Base-by-base conservation (phyloP, 2,113 vertebrate species). In the Myrmecophaga tridactyla region DNA sequence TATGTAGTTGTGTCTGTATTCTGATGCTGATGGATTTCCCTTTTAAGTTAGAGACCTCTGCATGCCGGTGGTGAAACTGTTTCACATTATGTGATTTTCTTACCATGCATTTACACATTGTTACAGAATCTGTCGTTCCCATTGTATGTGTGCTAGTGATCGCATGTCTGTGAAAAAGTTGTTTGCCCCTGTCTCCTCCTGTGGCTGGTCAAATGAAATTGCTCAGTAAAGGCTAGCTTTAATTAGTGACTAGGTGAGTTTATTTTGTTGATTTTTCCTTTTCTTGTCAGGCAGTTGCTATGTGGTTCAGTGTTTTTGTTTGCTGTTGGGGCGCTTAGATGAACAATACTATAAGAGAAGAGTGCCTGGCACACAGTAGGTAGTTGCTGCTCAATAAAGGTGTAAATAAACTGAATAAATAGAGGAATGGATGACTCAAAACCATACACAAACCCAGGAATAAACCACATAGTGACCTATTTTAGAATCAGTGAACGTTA, bases 31-130 rank as follows among this genome's bases (percentile, higher is more conserved):
- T 53, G 83, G n/a, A 41, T 39, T 78, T 67, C 34, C 73, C 63
- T 94, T 93, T 95, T 70, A 89, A 75, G 84, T 92, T 80, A 34
- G 60, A 95, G 18, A 81, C 21, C 73, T 78, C 87, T 27, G 20
- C 7, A 27, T 65, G 51, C 82, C 92, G 41, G 36, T 92, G 31
- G 36, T 86, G 23, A 92, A 95, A 82, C 31, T 87, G 11, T 84
- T 92, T 48, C 4, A 82, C 51, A 27, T 18, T 48, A 65, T 41
- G 3, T 89, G n/a, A 58, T 89, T 94, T 94, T 95, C 77, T 51
- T 73, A 62, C 10, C 17, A 83, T 36, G 20, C 86, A 62, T 7
- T 93, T 72, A 94, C 56, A 73, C 11, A 11, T 86, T 3, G 3
- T 34, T 94, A 62, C 21, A 41, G 65, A 46, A 58, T 63, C 29